phyloP scores from a whole-genome alignment of 2,113 vertebrate genomes.

The Oreochromis tanganicae region DNA sequence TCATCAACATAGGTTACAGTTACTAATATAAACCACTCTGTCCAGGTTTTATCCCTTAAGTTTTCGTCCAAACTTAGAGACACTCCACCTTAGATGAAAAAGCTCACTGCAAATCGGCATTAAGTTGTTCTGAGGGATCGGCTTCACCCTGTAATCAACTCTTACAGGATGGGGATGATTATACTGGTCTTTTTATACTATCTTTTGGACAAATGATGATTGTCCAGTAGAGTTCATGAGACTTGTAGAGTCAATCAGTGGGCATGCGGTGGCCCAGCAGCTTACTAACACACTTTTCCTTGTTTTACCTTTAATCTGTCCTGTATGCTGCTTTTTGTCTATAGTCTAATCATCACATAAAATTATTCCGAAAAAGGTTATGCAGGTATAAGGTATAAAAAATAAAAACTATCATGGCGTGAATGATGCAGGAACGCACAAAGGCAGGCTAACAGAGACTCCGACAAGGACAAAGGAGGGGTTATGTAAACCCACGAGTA shows the following conservation, averaged over 20 bases:
- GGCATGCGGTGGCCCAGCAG: accelerated
- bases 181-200: neutral
- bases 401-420: neutral
- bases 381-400: neutral
- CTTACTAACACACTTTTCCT: neutral
- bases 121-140: neutral
- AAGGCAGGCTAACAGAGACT: neutral
- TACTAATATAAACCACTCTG: neutral
- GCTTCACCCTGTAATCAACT: neutral
- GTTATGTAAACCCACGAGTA: neutral
- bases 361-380: neutral
- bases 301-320: neutral
- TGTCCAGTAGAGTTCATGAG: neutral
- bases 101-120: neutral
- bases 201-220: neutral
- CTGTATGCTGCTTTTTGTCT: neutral
- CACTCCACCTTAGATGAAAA: neutral
- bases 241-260: neutral
- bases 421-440: neutral
- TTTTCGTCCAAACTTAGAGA: accelerated
- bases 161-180: neutral
- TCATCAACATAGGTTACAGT: neutral
- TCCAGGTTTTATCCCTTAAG: accelerated
- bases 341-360: neutral
- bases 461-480: neutral